Percentiles rank a stretch among this genome's conserved stretches.
These are phyloP conservation scores for Salmo trutta DNA, from an alignment of 2,797 vertebrate genomes.

Conservation along the genomic window DNA sequence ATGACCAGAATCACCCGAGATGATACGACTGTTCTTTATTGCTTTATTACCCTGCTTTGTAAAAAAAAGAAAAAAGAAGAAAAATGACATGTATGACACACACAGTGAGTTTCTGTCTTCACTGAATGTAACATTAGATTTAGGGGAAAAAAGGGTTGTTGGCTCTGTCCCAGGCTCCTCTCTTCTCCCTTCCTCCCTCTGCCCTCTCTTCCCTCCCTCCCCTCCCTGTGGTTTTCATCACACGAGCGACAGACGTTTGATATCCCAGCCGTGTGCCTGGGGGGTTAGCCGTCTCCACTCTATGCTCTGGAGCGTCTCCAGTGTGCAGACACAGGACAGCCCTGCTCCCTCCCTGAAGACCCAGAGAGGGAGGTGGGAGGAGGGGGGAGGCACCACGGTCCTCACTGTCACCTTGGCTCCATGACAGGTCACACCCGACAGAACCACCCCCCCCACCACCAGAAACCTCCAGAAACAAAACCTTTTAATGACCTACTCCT, in stretches of 20 bases:
- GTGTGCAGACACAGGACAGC: background rate
- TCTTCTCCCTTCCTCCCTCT: constrained; percentile 29
- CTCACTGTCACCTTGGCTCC: constrained; percentile 44
- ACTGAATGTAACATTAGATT: constrained; percentile 52
- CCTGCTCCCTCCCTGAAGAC: background rate
- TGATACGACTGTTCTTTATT: background rate
- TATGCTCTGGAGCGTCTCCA: background rate
- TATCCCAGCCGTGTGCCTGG: constrained; percentile 34
- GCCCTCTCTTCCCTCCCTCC: constrained; percentile 39
- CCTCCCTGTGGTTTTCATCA: constrained; percentile 46
- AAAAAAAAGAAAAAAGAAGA: background rate
- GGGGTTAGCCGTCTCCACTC: constrained; percentile 11
- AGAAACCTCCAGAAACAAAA: constrained; percentile 42
- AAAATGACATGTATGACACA: constrained; percentile 21
- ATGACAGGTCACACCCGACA: constrained; percentile 42
- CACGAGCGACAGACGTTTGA: constrained; percentile 44
- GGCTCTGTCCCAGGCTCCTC: constrained; percentile 29
- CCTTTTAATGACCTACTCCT: constrained; percentile 27
- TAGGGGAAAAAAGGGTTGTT: constrained; percentile 33
- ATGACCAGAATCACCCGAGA: constrained; percentile 55
- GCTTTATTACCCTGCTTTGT: constrained; percentile 5
- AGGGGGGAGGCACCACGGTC: background rate
- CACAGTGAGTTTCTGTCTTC: constrained; percentile 48
- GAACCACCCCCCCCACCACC: constrained; percentile 17
- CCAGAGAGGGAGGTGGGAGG: constrained; percentile 1